A percentile compares a stretch with the other conserved stretches of the same genome.
These are phyloP conservation scores for Catharus bicknelli DNA, from an alignment of 2,113 vertebrate genomes.

Conservation along the genomic window DNA sequence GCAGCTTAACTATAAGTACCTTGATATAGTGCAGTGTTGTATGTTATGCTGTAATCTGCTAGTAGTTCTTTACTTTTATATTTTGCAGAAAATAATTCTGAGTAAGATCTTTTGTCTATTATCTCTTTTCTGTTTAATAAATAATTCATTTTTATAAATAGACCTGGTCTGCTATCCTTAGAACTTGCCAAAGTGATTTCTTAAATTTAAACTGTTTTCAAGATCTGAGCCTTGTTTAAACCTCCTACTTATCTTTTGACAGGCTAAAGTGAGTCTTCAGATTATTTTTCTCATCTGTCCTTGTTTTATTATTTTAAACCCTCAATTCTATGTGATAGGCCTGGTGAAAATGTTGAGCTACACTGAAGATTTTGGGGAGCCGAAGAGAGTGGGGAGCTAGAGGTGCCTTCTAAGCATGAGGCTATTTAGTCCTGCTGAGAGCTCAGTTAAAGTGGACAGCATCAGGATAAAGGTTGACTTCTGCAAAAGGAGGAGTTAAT, in stretches of 20 bases:
- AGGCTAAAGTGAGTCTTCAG: background rate
- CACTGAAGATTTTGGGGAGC: background rate
- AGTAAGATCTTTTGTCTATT: background rate
- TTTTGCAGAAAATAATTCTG: background rate
- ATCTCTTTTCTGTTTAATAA: background rate
- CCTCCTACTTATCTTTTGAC: background rate
- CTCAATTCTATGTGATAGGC: background rate
- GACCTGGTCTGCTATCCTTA: background rate
- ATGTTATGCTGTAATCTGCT: background rate
- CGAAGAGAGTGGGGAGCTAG: background rate
- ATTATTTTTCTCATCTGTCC: background rate
- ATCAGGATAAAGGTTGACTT: background rate
- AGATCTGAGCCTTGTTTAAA: background rate
- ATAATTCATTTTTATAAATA: background rate
- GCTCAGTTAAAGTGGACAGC: background rate
- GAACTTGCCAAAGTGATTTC: background rate
- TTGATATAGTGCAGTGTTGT: background rate
- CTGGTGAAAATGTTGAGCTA: background rate
- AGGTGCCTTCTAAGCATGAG: background rate
- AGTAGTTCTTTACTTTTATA: background rate
- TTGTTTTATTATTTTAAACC: background rate
- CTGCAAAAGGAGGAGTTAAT: background rate
- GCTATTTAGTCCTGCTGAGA: background rate
- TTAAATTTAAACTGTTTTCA: background rate
- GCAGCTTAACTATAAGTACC: background rate